Evolutionary conservation across 2,888 invertebrate species (phyloP).

Genomic region (Drosophila austrosaltans): DNA sequence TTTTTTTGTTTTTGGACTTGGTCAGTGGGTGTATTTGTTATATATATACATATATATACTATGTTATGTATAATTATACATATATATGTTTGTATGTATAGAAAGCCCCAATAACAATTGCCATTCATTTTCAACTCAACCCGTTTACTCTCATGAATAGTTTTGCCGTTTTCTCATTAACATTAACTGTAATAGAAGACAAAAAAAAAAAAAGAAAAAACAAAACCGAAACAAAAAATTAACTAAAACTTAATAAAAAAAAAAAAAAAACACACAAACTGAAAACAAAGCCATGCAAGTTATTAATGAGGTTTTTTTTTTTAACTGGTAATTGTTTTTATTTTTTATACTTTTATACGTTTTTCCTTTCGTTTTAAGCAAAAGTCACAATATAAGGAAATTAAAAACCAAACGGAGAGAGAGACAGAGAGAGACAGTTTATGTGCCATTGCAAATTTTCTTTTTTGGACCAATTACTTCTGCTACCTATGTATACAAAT

Average conservation of each 20-base stretch:
- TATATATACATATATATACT: neutral
- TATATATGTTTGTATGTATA: constrained; percentile 18
- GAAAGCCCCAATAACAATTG: constrained; percentile 33
- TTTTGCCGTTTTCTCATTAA: constrained; percentile 25
- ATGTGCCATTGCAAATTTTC: too few species aligned
- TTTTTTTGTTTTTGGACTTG: constrained; percentile 11
- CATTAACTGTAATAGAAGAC: constrained; percentile 36
- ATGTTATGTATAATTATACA: neutral
- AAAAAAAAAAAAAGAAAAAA: constrained; percentile 6
- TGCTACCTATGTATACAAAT: too few species aligned
- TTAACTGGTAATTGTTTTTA: constrained; percentile 36
- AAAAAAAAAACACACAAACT: neutral
- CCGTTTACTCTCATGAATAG: constrained; percentile 45
- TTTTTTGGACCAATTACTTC: too few species aligned
- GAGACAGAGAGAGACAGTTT: neutral
- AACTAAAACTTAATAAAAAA: constrained; percentile 28
- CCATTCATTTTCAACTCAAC: constrained; percentile 26
- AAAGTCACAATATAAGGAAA: neutral
- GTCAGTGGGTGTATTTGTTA: constrained; percentile 38
- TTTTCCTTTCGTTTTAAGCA: constrained; percentile 8
- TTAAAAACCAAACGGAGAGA: neutral
- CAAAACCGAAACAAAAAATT: constrained; percentile 27
- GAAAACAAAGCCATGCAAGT: constrained; percentile 35
- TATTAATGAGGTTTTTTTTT: constrained; percentile 39
- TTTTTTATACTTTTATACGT: neutral